Conservation (phyloP, 2,888 invertebrate genomes). For the Rhaphigaster nebulosa region DNA sequence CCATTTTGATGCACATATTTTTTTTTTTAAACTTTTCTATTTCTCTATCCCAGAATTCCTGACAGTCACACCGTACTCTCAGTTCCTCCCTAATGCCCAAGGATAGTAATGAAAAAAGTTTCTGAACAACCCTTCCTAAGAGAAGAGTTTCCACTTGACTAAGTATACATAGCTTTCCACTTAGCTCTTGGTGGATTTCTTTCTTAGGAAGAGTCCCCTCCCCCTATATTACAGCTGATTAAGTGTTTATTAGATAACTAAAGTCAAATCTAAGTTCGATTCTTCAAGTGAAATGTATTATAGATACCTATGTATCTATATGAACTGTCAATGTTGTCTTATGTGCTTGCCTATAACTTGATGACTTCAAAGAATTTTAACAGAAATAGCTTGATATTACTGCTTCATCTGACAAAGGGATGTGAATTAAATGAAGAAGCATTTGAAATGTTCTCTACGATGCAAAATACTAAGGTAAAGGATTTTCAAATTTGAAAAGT, state of each 20-base stretch:
- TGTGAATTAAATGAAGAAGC: too few relatives aligned
- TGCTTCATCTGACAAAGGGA: too few relatives aligned
- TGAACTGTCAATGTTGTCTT: too few relatives aligned
- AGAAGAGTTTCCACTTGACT: slow-evolving; percentile 39
- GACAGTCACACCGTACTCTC: not conserved
- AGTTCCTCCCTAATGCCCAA: not conserved
- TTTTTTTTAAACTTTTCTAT: not conserved
- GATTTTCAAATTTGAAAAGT: too few relatives aligned
- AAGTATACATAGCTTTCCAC: slow-evolving; percentile 46
- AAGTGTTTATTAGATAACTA: not conserved
- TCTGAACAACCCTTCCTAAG: not conserved
- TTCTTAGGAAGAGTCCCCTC: not conserved
- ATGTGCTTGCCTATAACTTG: too few relatives aligned
- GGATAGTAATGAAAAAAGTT: slow-evolving; percentile 36
- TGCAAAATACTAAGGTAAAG: too few relatives aligned
- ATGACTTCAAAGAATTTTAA: too few relatives aligned
- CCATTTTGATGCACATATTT: too few relatives aligned
- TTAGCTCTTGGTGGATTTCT: slow-evolving; percentile 14
- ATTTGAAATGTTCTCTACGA: too few relatives aligned
- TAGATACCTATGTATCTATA: too few relatives aligned
- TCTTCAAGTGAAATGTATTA: too few relatives aligned
- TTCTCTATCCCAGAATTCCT: not conserved
- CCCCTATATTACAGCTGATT: not conserved
- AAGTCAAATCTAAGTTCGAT: not conserved
- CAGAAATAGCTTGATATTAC: too few relatives aligned